Percentiles rank a stretch among this genome's conserved stretches.
phyloP scores from a whole-genome alignment of 2,797 vertebrate species.

The Gambelia wislizenii region DNA sequence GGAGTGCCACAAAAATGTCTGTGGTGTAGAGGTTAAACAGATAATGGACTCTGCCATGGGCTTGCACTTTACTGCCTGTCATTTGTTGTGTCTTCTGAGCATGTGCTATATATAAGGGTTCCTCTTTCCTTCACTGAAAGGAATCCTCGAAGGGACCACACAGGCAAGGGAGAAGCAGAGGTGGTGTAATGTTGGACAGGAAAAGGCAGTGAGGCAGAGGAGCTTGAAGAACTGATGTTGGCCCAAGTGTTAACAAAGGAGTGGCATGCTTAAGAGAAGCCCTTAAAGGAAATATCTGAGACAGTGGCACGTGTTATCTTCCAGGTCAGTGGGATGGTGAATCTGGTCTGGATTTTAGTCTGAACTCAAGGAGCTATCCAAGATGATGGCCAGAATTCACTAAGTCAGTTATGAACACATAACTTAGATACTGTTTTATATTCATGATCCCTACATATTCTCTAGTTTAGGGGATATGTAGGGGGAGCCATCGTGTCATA shows the following conservation, averaged over 20 bases:
- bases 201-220: neutral
- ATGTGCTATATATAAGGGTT: neutral
- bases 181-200: neutral
- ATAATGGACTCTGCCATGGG: constrained; percentile 22
- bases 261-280: neutral
- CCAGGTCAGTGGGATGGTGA: no score
- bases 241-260: neutral
- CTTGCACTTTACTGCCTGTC: constrained; percentile 15
- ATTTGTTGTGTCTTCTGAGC: constrained; percentile 17
- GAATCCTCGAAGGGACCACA: neutral
- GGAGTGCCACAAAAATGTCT: constrained; percentile 32
- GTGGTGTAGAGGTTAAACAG: constrained; percentile 36
- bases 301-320: no score
- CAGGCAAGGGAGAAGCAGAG: neutral
- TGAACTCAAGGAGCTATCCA: no score
- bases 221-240: neutral
- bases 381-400: no score
- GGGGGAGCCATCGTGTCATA: no score
- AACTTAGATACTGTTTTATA: no score
- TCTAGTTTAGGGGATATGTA: no score
- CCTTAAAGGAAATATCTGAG: neutral
- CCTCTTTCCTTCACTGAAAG: neutral
- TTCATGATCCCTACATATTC: no score
- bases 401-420: no score
- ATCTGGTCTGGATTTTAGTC: no score